These are phyloP conservation scores for Diplosoma virens DNA, from an alignment of 23 tunicate genomes.

Conservation along the genomic window DNA sequence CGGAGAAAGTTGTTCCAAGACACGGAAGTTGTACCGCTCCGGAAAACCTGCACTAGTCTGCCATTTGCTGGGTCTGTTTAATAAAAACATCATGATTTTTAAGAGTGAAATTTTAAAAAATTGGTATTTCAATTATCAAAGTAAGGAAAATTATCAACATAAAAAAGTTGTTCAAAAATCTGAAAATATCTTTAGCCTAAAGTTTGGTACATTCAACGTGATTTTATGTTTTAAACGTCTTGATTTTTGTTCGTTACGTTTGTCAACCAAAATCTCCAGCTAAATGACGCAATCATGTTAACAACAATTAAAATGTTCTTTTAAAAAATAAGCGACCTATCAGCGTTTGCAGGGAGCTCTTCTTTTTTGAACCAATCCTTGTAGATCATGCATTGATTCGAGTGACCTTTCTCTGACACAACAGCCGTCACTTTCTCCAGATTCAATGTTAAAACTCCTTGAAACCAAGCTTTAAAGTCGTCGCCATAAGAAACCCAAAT, in stretches of 20 bases:
- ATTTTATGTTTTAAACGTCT: too few relatives aligned
- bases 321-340: constrained; percentile 18
- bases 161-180: too few relatives aligned
- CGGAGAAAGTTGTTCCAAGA: background rate
- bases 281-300: background rate
- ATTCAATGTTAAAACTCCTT: constrained; percentile 31
- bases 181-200: too few relatives aligned
- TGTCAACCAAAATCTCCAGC: background rate
- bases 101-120: too few relatives aligned
- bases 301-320: background rate
- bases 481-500: constrained; percentile 89
- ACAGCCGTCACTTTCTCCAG: constrained; percentile 37
- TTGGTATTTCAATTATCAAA: too few relatives aligned
- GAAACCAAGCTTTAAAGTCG: constrained; percentile 57
- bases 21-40: background rate
- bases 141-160: too few relatives aligned
- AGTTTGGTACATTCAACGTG: too few relatives aligned
- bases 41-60: constrained; percentile 45
- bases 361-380: constrained; percentile 12
- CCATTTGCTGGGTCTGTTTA: constrained; percentile 44
- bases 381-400: constrained; percentile 11
- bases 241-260: background rate
- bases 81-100: too few relatives aligned
- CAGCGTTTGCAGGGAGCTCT: constrained; percentile 24
- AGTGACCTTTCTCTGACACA: background rate